Percentiles rank a stretch among this genome's conserved stretches.
Conservation (phyloP, 2,113 vertebrate species). For the Neodontobutis hainanensis region DNA sequence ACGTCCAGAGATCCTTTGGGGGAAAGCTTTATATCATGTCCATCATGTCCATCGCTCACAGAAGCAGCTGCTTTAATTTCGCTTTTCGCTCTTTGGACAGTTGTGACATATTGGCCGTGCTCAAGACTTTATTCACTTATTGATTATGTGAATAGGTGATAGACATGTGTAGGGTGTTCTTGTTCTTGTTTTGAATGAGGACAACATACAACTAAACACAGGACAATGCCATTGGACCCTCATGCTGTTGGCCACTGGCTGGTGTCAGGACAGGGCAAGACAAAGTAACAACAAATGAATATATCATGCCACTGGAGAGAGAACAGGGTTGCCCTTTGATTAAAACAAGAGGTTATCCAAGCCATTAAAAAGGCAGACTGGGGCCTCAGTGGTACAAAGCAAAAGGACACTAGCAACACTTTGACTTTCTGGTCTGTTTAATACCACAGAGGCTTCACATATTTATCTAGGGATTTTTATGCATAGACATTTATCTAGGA, state of each 20-base stretch:
- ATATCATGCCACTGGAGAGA: neutral
- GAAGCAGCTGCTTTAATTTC: no score
- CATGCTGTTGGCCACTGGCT: neutral
- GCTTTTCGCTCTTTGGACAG: no score
- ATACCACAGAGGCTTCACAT: neutral
- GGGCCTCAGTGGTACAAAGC: neutral
- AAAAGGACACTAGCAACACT: conserved; percentile 2
- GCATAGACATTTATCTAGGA: neutral
- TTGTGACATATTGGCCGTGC: no score
- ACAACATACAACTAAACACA: no score
- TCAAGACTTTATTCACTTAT: no score
- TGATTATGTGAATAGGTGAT: no score
- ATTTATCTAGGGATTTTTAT: neutral
- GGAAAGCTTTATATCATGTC: no score
- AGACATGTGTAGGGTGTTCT: no score
- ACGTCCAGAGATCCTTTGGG: no score
- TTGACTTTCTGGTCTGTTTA: neutral
- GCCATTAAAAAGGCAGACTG: neutral
- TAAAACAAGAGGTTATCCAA: neutral
- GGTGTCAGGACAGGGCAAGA: neutral
- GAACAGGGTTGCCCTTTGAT: neutral
- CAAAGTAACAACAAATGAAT: neutral
- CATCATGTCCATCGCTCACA: no score
- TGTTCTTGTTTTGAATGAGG: no score
- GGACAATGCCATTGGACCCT: neutral